These are phyloP conservation scores for Helicolenus hilgendorfi DNA, from an alignment of 2,797 vertebrate species.

Conservation along the genomic window DNA sequence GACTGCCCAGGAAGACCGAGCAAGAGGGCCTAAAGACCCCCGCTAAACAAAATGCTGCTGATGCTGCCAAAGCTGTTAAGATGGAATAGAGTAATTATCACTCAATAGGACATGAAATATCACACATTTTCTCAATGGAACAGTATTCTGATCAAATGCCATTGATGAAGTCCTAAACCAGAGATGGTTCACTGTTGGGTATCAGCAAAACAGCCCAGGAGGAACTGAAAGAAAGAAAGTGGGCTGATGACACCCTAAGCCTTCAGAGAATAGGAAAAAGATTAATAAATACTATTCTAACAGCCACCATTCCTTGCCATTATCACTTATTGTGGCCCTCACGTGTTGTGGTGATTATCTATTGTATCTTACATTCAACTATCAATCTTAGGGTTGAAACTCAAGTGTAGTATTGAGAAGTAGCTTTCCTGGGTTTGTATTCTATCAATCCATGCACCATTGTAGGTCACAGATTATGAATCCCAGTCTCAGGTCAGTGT, in stretches of 20 bases:
- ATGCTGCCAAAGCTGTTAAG: slow-evolving; percentile 48
- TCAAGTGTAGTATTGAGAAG: not conserved
- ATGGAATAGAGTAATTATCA: slow-evolving; percentile 62
- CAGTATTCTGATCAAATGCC: not conserved
- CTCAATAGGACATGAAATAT: not conserved
- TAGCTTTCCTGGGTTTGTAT: slow-evolving; percentile 37
- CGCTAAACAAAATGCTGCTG: slow-evolving; percentile 70
- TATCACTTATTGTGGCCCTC: slow-evolving; percentile 30
- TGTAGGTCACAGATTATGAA: slow-evolving; percentile 33
- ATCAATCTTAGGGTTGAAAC: slow-evolving; percentile 15
- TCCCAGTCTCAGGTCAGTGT: slow-evolving; percentile 54
- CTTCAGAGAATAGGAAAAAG: slow-evolving; percentile 5
- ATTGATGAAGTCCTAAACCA: slow-evolving; percentile 3
- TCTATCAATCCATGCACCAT: slow-evolving; percentile 15
- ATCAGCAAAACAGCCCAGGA: not conserved
- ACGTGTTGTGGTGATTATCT: slow-evolving; percentile 26
- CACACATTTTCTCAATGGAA: not conserved
- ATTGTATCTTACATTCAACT: slow-evolving; percentile 3
- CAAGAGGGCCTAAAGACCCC: slow-evolving; percentile 62
- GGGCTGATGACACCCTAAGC: not conserved
- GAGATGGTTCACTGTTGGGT: not conserved
- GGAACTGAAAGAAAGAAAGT: not conserved
- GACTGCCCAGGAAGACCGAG: slow-evolving; percentile 82
- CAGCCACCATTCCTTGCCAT: slow-evolving; percentile 74
- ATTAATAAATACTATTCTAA: slow-evolving; percentile 11